Evolutionary conservation across 2,888 invertebrate genomes (phyloP).

Genomic region (Nomada ferruginata): DNA sequence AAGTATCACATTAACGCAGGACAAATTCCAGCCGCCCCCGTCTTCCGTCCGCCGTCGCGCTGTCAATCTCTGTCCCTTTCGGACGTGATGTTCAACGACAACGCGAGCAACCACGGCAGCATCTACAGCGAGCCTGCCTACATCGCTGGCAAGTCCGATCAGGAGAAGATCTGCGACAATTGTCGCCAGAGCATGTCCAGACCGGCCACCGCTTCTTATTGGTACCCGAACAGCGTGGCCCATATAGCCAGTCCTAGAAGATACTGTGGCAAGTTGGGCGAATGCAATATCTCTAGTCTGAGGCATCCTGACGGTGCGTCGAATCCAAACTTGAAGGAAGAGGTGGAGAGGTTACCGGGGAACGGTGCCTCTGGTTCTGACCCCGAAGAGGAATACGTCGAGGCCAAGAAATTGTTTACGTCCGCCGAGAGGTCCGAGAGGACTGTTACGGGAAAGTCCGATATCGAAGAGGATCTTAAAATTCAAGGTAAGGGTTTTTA

Average conservation of each 20-base stretch:
- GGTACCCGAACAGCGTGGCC: conserved; percentile 85
- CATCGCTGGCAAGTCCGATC: conserved; percentile 84
- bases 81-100: conserved; percentile 89
- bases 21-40: conserved; percentile 80
- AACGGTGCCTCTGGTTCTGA: conserved; percentile 88
- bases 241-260: conserved; percentile 87
- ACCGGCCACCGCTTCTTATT: conserved; percentile 88
- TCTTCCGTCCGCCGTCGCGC: conserved; percentile 86
- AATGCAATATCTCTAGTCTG: conserved; percentile 88
- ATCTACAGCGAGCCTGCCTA: conserved; percentile 95
- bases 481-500: conserved; percentile 72
- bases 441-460: conserved; percentile 83
- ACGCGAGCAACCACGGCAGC: conserved; percentile 90
- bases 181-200: conserved; percentile 90
- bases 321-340: conserved; percentile 94
- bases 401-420: conserved; percentile 83
- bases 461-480: conserved; percentile 81
- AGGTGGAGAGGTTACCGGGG: conserved; percentile 87
- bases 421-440: conserved; percentile 79
- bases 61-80: conserved; percentile 90
- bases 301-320: conserved; percentile 97
- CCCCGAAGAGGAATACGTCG: conserved; percentile 85
- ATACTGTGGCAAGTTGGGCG: conserved; percentile 87
- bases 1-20: conserved; percentile 69
- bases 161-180: conserved; percentile 91